These are phyloP conservation scores for Corythaixoides concolor DNA, from an alignment of 2,113 vertebrate genomes.

Conservation along the genomic window DNA sequence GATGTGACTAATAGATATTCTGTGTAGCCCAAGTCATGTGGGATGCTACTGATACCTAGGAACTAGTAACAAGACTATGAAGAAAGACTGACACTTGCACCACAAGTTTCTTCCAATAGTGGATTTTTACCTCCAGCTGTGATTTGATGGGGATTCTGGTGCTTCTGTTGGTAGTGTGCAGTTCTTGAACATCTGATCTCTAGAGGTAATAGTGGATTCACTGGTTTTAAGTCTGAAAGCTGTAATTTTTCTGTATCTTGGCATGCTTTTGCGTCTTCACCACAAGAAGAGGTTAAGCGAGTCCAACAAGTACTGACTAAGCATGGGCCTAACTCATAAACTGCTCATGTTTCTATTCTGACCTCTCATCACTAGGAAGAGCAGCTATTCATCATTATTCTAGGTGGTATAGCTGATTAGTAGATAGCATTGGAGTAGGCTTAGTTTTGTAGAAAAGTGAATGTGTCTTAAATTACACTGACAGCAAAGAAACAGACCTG, in stretches of 20 bases:
- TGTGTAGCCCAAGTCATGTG: neutral
- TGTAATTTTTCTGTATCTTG: neutral
- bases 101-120: neutral
- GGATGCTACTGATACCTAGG: neutral
- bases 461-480: neutral
- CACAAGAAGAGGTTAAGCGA: neutral
- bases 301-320: neutral
- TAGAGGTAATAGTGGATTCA: neutral
- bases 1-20: neutral
- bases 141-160: neutral
- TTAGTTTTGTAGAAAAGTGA: neutral
- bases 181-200: neutral
- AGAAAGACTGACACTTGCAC: neutral
- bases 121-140: neutral
- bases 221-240: neutral
- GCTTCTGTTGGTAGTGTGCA: neutral
- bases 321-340: neutral
- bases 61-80: neutral
- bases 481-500: neutral
- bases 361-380: neutral
- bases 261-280: neutral
- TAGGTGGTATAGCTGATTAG: neutral
- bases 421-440: neutral
- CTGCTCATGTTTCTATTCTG: neutral
- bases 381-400: neutral